Base-by-base conservation (phyloP, 1,140 invertebrate genomes). In the Semibalanus balanoides region DNA sequence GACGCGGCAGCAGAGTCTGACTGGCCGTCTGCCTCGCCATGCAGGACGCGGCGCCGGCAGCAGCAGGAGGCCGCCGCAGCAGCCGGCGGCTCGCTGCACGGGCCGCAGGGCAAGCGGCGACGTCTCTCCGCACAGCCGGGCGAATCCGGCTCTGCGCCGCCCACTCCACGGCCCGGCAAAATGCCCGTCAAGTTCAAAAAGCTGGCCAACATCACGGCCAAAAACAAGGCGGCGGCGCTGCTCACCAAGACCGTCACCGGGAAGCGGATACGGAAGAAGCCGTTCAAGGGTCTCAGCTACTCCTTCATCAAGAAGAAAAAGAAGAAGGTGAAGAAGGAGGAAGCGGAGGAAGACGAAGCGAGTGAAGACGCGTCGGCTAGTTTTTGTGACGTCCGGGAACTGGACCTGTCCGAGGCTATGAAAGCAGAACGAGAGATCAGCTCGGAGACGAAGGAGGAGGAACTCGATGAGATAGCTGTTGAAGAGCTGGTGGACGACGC, bases 281-380 rank as follows among this genome's bases (percentile, higher is more conserved):
- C 79, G 78, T 80, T 79, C 74, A 77, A 78, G 29, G 79, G 79
- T 28, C 76, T 80, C 7, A 80, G 76, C 27, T 80, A 80, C 64
- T 80, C 79, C 43, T 80, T 80, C 76, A 73, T 30, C 22, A 76
- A 43, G 27, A 79, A 78, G 51, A 80, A 78, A 74, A 78, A 78
- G 73, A 80, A 78, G 76, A 76, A 5, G 31, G 27, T 31, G 27
- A 30, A 30, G 31, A 3, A n/a, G 22, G 29, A 70, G 1, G n/a
- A 7, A 17, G 35, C 43, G 29, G 74, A 75, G 64, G 70, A 76
- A 31, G 22, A 28, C 74, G 28, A n/a, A 75, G 0, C 28, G 14
- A 3, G n/a, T 76, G 43, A 14, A 35, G 73, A 69, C 30, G 0
- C 69, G 79, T 14, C 76, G 74, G 75, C 51, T 22, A n/a, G 75